Evolutionary conservation across 2,113 vertebrate genomes (phyloP).

Genomic region (Acrocephalus arundinaceus): DNA sequence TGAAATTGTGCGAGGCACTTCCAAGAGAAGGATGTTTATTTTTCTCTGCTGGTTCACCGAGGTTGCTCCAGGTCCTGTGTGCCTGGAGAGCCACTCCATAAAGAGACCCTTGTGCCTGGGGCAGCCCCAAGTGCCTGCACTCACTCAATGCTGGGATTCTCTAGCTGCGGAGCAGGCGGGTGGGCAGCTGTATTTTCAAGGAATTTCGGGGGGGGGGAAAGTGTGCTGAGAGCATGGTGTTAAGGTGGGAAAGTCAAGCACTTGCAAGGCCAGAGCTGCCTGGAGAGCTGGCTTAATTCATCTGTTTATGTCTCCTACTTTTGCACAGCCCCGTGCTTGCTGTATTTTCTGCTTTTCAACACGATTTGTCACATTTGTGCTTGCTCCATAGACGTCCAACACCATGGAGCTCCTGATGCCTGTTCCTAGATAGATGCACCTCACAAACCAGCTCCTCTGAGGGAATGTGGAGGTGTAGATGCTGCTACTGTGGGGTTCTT

Average conservation of each 20-base stretch:
- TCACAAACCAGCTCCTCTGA: neutral
- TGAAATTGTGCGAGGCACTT: constrained; percentile 30
- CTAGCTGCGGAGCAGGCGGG: fast-evolving
- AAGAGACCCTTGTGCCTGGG: constrained; percentile 32
- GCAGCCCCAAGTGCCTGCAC: neutral
- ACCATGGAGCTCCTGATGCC: neutral
- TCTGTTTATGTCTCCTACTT: constrained; percentile 21
- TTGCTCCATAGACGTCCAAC: neutral
- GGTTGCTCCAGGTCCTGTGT: neutral
- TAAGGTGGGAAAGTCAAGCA: constrained; percentile 25
- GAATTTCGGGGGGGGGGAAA: fast-evolving
- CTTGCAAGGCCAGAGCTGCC: neutral
- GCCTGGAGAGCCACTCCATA: neutral
- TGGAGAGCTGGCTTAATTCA: neutral
- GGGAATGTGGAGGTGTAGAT: neutral
- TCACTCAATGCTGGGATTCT: neutral
- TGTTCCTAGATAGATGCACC: neutral
- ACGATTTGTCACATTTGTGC: neutral
- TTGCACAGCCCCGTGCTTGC: neutral
- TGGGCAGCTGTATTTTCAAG: neutral
- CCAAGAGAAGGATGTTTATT: constrained; percentile 45
- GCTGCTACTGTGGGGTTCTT: neutral
- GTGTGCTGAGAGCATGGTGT: neutral
- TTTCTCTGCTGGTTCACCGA: neutral
- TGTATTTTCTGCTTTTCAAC: neutral